Conservation (phyloP, 2,797 vertebrate genomes). For the Tragopan temminckii region DNA sequence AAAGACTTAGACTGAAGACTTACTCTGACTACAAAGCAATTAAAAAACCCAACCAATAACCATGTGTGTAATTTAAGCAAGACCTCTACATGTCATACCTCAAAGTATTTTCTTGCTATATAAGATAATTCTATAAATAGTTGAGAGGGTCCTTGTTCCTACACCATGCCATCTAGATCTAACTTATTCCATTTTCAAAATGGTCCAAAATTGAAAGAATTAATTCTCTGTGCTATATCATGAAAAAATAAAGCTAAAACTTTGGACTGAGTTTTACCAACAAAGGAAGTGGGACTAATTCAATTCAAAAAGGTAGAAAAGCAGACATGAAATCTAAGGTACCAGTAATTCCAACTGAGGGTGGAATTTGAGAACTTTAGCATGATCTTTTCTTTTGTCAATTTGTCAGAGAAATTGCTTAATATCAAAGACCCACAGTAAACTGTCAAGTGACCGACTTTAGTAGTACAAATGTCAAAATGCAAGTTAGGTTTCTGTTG, state of each 20-base stretch:
- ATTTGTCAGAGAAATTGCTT: not conserved
- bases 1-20: not conserved
- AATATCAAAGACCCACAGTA: not conserved
- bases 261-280: not conserved
- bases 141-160: not conserved
- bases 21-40: not conserved
- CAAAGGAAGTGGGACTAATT: not conserved
- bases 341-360: not conserved
- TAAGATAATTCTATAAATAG: not conserved
- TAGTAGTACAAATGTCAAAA: not conserved
- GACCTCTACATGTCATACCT: not conserved
- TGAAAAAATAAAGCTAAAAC: not conserved
- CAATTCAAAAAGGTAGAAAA: not conserved
- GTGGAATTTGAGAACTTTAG: not conserved
- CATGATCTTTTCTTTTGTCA: not conserved
- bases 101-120: not conserved
- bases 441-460: not conserved
- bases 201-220: not conserved
- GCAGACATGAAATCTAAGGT: not conserved
- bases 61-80: not conserved
- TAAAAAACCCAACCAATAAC: accelerated
- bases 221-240: not conserved
- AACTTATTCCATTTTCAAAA: not conserved
- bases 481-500: not conserved
- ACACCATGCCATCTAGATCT: not conserved